A percentile compares a stretch with the other conserved stretches of the same genome.
These are phyloP conservation scores for Dynastes maya DNA, from an alignment of 2,888 invertebrate species.

Conservation along the genomic window DNA sequence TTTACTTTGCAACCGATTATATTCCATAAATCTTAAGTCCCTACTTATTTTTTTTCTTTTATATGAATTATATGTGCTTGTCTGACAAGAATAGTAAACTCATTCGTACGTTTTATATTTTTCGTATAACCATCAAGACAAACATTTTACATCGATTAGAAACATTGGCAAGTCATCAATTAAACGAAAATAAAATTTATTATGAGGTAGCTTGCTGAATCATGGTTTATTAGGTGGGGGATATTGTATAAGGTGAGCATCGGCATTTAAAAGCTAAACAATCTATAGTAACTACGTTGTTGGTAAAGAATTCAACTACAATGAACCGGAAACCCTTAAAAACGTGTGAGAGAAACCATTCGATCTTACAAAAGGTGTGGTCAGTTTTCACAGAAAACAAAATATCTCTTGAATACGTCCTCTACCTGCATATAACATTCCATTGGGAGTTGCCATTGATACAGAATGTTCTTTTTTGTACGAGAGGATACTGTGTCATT, in stretches of 20 bases:
- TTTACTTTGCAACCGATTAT: no score
- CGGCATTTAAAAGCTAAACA: slow-evolving; percentile 69
- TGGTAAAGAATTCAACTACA: slow-evolving; percentile 68
- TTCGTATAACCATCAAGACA: not conserved
- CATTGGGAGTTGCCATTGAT: slow-evolving; percentile 68
- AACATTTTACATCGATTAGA: not conserved
- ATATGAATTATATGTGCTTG: no score
- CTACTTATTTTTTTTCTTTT: no score
- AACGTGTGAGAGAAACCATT: slow-evolving; percentile 69
- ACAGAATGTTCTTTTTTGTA: slow-evolving; percentile 67
- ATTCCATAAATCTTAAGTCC: no score
- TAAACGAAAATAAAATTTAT: slow-evolving; percentile 41
- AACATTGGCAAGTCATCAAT: slow-evolving; percentile 36
- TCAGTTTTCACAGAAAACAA: slow-evolving; percentile 71
- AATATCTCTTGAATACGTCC: slow-evolving; percentile 62
- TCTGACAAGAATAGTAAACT: no score
- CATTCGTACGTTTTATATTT: no score
- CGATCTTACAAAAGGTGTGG: slow-evolving; percentile 69
- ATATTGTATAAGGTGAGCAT: slow-evolving; percentile 63
- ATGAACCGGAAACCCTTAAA: slow-evolving; percentile 70
- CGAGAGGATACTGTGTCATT: slow-evolving; percentile 61
- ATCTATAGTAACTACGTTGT: slow-evolving; percentile 68
- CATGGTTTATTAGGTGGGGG: slow-evolving; percentile 63
- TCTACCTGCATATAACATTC: slow-evolving; percentile 66
- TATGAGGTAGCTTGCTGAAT: slow-evolving; percentile 60